Base-by-base conservation (phyloP, 2,113 vertebrate species). In the Ciconia stormi region DNA sequence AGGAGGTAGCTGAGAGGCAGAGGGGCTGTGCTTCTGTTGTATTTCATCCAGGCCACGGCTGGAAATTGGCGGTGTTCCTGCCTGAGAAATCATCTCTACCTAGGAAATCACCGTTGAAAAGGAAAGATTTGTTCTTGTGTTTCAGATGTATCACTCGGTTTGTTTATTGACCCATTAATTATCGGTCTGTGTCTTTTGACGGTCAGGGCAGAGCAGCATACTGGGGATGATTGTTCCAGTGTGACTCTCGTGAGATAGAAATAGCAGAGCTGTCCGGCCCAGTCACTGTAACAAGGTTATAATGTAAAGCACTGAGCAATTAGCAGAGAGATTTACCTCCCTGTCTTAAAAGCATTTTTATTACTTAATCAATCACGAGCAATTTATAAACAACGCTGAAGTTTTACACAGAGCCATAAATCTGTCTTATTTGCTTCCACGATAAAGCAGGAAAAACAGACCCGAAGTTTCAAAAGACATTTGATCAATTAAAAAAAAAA, bases 311-410 rank as follows among this genome's bases (percentile, higher is more conserved):
- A 83, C 96, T 91, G 92, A 97, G 97, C 97, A 98, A 98, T 98
- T 98, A 98, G 92, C 94, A 93, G 83, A 36, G 85, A 98, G 97
- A 98, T 98, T 98, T 98, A 98, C 98, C 97, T 98, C 96, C 94
- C 94, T 97, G 97, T 98, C 97, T 97, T 98, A 98, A 98, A 98
- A 98, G 98, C 97, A 96, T 98, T 98, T 98, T 98, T 98, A 98
- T 98, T 97, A 97, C 97, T 98, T 98, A 98, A 98, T 98, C 98
- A 98, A 98, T 98, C 97, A 97, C 77, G 66, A 93, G 96, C 98
- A 97, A 97, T 98, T 98, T 98, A 98, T 98, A 98, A 98, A 98
- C 98, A 98, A 98, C 96, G 93, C 89, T 96, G 62, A 93, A 93
- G 78, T 97, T 98, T 98, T 98, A 98, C 96, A 82, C 42, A 70